phyloP scores from a whole-genome alignment of 64 coral and sea anemone genomes.

The Porites australiensis region DNA sequence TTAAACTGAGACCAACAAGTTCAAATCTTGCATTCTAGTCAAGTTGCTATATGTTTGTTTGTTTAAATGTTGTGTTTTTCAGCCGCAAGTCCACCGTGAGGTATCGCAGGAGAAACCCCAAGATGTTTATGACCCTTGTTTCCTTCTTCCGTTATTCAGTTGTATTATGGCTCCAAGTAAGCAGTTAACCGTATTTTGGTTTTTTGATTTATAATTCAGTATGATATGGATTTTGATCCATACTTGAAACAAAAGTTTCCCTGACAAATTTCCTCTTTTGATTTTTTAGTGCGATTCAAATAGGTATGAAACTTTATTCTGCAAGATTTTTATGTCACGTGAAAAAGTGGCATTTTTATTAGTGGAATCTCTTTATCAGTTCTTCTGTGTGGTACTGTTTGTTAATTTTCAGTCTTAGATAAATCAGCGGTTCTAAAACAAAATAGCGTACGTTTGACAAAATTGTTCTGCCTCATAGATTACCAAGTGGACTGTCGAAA shows the following conservation, averaged over 20 bases:
- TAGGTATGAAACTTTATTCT: too few relatives aligned
- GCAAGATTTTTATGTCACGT: too few relatives aligned
- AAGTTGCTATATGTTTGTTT: not conserved
- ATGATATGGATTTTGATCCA: too few relatives aligned
- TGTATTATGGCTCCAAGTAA: conserved; percentile 60
- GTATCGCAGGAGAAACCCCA: not conserved
- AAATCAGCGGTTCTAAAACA: not conserved
- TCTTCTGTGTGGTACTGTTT: too few relatives aligned
- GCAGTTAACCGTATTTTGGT: not conserved
- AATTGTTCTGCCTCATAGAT: conserved; percentile 49
- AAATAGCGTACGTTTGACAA: not conserved
- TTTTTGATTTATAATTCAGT: not conserved
- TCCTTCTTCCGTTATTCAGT: conserved; percentile 62
- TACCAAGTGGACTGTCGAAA: conserved; percentile 85
- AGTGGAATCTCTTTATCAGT: too few relatives aligned
- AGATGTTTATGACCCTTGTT: conserved; percentile 60
- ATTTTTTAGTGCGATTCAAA: too few relatives aligned
- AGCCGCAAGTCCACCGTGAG: conserved; percentile 65
- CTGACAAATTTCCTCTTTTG: too few relatives aligned
- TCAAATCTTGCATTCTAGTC: too few relatives aligned
- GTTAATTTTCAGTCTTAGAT: not conserved
- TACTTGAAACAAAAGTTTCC: too few relatives aligned
- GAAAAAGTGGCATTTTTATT: too few relatives aligned
- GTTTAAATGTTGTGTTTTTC: not conserved
- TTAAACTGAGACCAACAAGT: too few relatives aligned